A percentile compares a stretch with the other conserved stretches of the same genome.
Conservation (phyloP, 2,888 invertebrate species). For the Acleris emargana region DNA sequence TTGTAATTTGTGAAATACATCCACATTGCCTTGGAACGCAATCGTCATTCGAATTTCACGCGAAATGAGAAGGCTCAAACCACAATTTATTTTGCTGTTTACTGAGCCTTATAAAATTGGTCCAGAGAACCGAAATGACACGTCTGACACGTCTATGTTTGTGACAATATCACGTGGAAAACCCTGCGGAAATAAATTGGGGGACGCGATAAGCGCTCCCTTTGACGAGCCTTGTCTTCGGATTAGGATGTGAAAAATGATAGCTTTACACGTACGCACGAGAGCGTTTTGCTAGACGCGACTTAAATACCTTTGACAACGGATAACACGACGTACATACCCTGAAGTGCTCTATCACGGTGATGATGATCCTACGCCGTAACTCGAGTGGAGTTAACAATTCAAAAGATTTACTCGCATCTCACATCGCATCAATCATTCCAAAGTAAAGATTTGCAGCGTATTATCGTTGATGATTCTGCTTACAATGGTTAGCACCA, state of each 20-base stretch:
- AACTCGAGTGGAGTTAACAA: constrained; percentile 8
- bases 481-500: constrained; percentile 24
- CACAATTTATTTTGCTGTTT: constrained; percentile 40
- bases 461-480: constrained; percentile 11
- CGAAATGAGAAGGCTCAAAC: constrained; percentile 30
- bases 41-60: constrained; percentile 18
- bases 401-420: constrained; percentile 21
- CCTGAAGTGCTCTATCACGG: constrained; percentile 17
- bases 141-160: constrained; percentile 45
- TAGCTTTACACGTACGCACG: constrained; percentile 60
- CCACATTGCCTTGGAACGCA: constrained; percentile 4
- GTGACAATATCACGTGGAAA: constrained; percentile 69
- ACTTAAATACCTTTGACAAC: constrained; percentile 36
- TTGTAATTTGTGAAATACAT: background rate
- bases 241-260: constrained; percentile 82
- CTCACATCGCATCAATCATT: constrained; percentile 25
- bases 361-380: constrained; percentile 23
- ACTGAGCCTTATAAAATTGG: constrained; percentile 42
- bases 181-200: constrained; percentile 79
- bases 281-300: constrained; percentile 58
- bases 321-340: constrained; percentile 23
- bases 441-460: constrained; percentile 21
- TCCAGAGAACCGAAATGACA: constrained; percentile 47
- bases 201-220: constrained; percentile 78
- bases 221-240: constrained; percentile 79